Conservation (phyloP, 2,888 invertebrate genomes). For the Onthophagus sagittarius region DNA sequence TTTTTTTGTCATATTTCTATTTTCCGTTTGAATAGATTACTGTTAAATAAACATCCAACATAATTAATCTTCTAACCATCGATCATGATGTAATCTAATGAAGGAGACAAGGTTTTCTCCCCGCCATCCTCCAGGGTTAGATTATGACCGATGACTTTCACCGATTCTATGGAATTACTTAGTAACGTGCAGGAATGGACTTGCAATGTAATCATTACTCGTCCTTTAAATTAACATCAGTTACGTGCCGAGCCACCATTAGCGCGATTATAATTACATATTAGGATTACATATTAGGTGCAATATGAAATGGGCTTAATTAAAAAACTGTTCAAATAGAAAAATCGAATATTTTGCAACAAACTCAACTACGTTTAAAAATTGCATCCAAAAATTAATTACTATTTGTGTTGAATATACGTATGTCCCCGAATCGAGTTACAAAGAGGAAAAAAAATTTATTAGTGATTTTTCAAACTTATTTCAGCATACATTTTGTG, state of each 20-base stretch:
- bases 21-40: neutral
- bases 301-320: neutral
- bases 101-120: neutral
- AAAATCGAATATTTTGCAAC: neutral
- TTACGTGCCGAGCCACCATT: neutral
- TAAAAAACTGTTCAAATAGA: neutral
- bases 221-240: neutral
- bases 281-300: neutral
- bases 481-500: too few species aligned
- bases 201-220: neutral
- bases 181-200: neutral
- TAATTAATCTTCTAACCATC: neutral
- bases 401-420: too few species aligned
- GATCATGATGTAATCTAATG: neutral
- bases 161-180: neutral
- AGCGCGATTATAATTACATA: neutral
- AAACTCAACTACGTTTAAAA: too few species aligned
- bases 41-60: neutral
- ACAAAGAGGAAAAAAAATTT: too few species aligned
- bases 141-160: neutral
- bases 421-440: too few species aligned
- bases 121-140: neutral
- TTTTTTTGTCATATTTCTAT: neutral
- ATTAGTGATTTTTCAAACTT: too few species aligned
- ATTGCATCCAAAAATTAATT: too few species aligned